Evolutionary conservation across 2,888 invertebrate genomes (phyloP), one percentile per base, ranked within the genome.

Genomic region (Mamestra brassicae): DNA sequence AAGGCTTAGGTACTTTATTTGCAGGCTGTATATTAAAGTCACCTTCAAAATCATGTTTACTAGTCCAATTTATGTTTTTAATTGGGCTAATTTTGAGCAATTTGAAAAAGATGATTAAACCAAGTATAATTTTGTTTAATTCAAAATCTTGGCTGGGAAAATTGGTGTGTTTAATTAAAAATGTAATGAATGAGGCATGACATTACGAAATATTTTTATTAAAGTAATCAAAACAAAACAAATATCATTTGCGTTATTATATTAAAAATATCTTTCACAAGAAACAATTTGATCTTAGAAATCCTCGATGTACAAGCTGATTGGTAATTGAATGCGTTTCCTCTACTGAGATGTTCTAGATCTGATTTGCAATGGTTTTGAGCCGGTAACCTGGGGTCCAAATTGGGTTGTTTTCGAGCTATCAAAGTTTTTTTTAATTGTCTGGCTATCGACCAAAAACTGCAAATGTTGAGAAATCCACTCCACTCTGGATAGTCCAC

Each of bases 1-100:
- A 58, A 50, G 11, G 50, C 34, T 57, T 26, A 26, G 26, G 26
- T 26, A 64, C 60, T 73, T 66, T 71, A 76, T 81, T 58, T 58
- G 4, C 10, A 58, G 38, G 38, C 47, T 57, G 34, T 75, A 26
- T 62, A 42, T 68, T 54, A 68, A 52, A 63, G 52, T 45, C 55
- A 42, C 38, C 4, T 76, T 63, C 47, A 62, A 74, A 80, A 62
- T 58, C 17, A 76, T 58, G 1, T 34, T 1, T 52, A 26, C n/a
- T 17, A 45, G 15, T 55, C 65, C 60, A 62, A 63, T 74, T 74
- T 17, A 47, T 52, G 13, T 47, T 54, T 74, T 13, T 52, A 74
- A 75, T 75, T 75, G 36, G 10, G 10, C 45, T 15, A 26, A 52
- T 70, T 54, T n/a, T 47, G 15, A 1, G 17, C 7, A 77, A 61